Evolutionary conservation across 2,797 vertebrate species (phyloP).

Genomic region (Huso huso): DNA sequence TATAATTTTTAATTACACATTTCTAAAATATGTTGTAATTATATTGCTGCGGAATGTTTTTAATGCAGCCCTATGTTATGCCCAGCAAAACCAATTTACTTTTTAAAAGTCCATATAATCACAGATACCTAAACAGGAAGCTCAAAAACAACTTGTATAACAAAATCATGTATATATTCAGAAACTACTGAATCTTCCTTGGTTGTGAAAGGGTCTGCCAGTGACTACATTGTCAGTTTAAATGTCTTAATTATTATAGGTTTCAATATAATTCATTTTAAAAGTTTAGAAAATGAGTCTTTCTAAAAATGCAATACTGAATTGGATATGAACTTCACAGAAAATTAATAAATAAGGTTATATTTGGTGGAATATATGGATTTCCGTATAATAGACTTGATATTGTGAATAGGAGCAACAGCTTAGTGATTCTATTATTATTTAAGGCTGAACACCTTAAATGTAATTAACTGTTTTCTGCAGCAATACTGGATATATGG

Average conservation of each 20-base stretch:
- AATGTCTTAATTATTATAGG: slow-evolving; percentile 1
- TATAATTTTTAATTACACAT: slow-evolving; percentile 1
- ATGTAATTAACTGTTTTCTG: slow-evolving; percentile 17
- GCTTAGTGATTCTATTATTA: slow-evolving; percentile 7
- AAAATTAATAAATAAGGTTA: slow-evolving; percentile 14
- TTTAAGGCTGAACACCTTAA: slow-evolving; percentile 23
- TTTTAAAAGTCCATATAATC: neutral
- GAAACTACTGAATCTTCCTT: slow-evolving; percentile 24
- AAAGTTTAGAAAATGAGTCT: neutral
- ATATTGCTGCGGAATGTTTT: slow-evolving; percentile 33
- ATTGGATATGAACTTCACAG: slow-evolving; percentile 49
- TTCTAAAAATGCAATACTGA: slow-evolving; percentile 46
- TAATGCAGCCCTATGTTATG: slow-evolving; percentile 31
- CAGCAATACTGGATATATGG: neutral
- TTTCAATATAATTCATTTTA: neutral
- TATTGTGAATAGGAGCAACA: slow-evolving; percentile 9
- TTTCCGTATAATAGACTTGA: slow-evolving; percentile 11
- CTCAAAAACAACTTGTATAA: no score
- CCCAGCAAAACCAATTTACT: slow-evolving; percentile 34
- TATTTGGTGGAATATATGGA: slow-evolving; percentile 27
- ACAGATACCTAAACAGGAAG: neutral
- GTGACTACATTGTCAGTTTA: neutral
- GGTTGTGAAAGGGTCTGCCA: slow-evolving; percentile 25
- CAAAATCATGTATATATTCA: slow-evolving; percentile 27
- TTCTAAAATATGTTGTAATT: slow-evolving; percentile 27